These are phyloP conservation scores for Ips nitidus DNA, from an alignment of 1,140 invertebrate genomes.

Conservation along the genomic window DNA sequence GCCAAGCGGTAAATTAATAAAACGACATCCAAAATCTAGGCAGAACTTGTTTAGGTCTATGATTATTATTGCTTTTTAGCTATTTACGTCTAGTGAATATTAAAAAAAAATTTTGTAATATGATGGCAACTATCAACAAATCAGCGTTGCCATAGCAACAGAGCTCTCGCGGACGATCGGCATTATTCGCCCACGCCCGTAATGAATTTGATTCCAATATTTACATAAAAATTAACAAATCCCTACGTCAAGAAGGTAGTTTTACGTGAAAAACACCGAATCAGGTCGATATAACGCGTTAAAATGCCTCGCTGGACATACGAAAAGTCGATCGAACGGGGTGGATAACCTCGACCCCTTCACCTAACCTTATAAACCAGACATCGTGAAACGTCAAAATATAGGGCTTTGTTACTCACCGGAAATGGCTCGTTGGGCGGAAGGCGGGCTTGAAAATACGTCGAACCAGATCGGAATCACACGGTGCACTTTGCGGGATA, in stretches of 20 bases:
- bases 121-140: conserved; percentile 9
- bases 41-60: neutral
- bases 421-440: neutral
- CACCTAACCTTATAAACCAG: neutral
- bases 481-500: conserved; percentile 48
- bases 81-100: neutral
- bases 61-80: neutral
- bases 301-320: neutral
- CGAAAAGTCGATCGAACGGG: conserved; percentile 1
- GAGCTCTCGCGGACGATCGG: neutral
- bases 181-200: neutral
- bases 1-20: neutral
- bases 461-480: conserved; percentile 22
- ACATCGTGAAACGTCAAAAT: neutral
- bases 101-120: neutral
- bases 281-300: neutral
- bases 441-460: neutral
- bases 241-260: neutral
- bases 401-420: neutral
- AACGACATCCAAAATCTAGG: neutral
- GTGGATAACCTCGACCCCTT: conserved; percentile 7
- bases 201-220: neutral
- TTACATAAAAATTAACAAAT: neutral
- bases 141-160: conserved; percentile 3
- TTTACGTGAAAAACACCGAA: neutral